These are phyloP conservation scores for Procambarus virginalis DNA, from an alignment of 1,140 invertebrate species.

Conservation along the genomic window DNA sequence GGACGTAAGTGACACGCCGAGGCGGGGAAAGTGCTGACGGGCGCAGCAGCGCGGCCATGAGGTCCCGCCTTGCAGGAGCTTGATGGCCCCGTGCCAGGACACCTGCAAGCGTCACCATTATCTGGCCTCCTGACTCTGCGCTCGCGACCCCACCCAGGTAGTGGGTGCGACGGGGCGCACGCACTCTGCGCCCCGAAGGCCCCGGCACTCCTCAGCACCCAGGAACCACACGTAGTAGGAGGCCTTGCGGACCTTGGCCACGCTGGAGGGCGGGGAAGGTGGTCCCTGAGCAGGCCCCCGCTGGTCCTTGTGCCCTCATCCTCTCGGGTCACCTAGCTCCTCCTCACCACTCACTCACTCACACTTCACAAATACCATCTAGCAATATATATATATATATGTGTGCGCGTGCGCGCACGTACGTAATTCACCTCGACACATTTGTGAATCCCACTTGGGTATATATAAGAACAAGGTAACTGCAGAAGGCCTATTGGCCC, in stretches of 20 bases:
- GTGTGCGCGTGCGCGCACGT: too few species aligned
- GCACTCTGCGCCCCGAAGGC: slow-evolving; percentile 86
- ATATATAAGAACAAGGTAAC: too few species aligned
- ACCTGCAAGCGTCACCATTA: slow-evolving; percentile 89
- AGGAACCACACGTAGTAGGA: slow-evolving; percentile 99
- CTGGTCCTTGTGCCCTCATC: slow-evolving; percentile 20
- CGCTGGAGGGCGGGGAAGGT: background rate
- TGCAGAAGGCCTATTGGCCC: too few species aligned
- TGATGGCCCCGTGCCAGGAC: slow-evolving; percentile 93
- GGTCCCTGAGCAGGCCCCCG: background rate
- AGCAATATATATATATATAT: background rate
- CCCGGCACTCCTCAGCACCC: slow-evolving; percentile 94
- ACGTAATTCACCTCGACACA: too few species aligned
- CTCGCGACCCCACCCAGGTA: slow-evolving; percentile 84
- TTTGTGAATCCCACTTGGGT: too few species aligned
- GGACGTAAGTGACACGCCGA: slow-evolving; percentile 91
- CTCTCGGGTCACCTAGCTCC: background rate
- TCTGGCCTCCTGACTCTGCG: slow-evolving; percentile 90
- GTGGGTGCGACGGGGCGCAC: slow-evolving; percentile 87
- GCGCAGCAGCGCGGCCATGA: slow-evolving; percentile 73
- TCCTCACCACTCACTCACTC: background rate
- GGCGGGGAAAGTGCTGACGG: slow-evolving; percentile 95
- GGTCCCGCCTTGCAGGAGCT: slow-evolving; percentile 87
- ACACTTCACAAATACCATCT: slow-evolving; percentile 4
- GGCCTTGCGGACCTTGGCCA: slow-evolving; percentile 88